Conservation (phyloP, 2,113 vertebrate species). For the Onychorhynchus coronatus region DNA sequence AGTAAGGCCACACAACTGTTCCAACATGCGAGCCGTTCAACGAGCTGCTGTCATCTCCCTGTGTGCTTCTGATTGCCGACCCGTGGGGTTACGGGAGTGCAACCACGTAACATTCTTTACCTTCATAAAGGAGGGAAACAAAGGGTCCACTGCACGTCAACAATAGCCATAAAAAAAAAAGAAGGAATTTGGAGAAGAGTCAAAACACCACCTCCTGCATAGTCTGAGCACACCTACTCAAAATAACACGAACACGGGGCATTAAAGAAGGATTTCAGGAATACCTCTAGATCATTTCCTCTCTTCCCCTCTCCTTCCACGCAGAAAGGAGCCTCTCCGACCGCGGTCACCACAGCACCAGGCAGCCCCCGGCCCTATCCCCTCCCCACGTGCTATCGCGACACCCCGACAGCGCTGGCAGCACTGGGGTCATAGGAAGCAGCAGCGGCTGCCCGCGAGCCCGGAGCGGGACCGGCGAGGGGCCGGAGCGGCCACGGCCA, state of each 20-base stretch:
- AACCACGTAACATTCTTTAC: not conserved
- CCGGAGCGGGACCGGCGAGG: not conserved
- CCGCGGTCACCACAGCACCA: not conserved
- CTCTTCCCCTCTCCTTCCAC: not conserved
- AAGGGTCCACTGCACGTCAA: not conserved
- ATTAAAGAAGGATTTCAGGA: not conserved
- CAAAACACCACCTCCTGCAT: not conserved
- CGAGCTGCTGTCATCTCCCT: not conserved
- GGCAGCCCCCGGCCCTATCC: not conserved
- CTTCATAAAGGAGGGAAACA: not conserved
- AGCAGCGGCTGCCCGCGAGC: not conserved
- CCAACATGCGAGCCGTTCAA: not conserved
- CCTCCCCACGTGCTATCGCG: not conserved
- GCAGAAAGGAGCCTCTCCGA: not conserved
- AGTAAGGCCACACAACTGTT: not conserved
- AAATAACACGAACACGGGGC: not conserved
- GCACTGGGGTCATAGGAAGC: not conserved
- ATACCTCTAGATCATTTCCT: not conserved
- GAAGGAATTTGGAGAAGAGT: not conserved
- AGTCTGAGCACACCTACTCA: not conserved
- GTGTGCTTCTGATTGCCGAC: fast-evolving
- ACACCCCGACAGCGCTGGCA: not conserved
- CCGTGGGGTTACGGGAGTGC: not conserved
- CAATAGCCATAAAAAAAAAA: not conserved
- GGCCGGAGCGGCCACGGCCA: not conserved